These are phyloP conservation scores for Brachyopa scutellaris DNA, from an alignment of 2,888 invertebrate species.

Conservation along the genomic window DNA sequence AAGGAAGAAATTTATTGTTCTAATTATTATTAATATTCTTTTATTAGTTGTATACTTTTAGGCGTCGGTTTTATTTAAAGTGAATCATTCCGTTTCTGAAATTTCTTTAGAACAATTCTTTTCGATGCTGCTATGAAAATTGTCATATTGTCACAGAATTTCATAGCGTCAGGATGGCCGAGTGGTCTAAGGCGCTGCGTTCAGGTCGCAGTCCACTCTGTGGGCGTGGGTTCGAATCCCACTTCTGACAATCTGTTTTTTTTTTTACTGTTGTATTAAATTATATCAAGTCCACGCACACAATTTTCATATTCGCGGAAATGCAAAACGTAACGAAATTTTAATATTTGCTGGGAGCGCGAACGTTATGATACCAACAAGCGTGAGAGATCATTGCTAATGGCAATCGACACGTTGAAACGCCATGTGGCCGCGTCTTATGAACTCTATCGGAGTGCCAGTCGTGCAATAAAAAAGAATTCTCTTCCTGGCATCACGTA, in stretches of 20 bases:
- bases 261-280: neutral
- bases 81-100: no score
- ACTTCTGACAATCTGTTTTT: conserved; percentile 79
- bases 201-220: conserved; percentile 71
- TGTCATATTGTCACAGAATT: neutral
- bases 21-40: no score
- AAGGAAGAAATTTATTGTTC: no score
- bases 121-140: neutral
- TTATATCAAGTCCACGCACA: no score
- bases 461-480: conserved; percentile 14
- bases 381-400: conserved; percentile 11
- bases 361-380: conserved; percentile 4
- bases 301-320: conserved; percentile 38
- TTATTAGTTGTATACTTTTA: neutral
- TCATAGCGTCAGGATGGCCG: conserved; percentile 63
- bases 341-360: conserved; percentile 8
- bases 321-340: conserved; percentile 27
- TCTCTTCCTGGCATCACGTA: conserved; percentile 63
- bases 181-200: conserved; percentile 73
- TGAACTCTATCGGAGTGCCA: conserved; percentile 16
- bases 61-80: neutral
- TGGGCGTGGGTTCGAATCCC: conserved; percentile 82
- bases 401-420: conserved; percentile 17
- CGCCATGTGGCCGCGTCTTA: conserved; percentile 6
- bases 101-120: conserved; percentile 4